These are phyloP conservation scores for Mythimna ferrago DNA, from an alignment of 2,888 invertebrate genomes.

Conservation along the genomic window DNA sequence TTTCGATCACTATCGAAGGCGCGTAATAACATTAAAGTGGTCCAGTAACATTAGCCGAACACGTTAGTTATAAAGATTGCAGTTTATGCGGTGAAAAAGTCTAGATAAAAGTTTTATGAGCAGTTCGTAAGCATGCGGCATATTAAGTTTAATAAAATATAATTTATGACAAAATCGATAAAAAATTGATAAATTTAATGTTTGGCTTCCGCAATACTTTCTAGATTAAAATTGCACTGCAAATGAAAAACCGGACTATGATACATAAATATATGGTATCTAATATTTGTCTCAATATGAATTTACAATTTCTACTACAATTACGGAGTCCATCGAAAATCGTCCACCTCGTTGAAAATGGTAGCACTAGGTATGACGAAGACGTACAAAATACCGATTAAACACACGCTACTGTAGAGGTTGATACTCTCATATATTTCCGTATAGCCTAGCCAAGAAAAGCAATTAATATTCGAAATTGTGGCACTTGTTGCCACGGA, in stretches of 20 bases:
- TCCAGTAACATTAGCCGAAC: constrained; percentile 16
- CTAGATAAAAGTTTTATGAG: constrained; percentile 12
- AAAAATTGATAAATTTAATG: neutral
- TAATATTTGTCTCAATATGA: neutral
- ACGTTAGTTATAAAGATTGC: constrained; percentile 5
- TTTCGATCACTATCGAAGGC: neutral
- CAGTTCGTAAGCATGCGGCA: neutral
- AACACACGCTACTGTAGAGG: constrained; percentile 3
- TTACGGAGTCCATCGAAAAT: neutral
- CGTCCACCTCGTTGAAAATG: neutral
- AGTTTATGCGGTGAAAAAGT: neutral
- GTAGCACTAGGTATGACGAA: neutral
- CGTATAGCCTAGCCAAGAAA: constrained; percentile 17
- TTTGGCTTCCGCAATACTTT: neutral
- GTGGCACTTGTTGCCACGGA: constrained; percentile 58
- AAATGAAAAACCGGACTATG: neutral
- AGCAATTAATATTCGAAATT: constrained; percentile 56
- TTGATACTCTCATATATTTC: constrained; percentile 33
- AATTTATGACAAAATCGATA: neutral
- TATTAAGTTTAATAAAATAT: neutral
- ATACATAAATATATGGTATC: neutral
- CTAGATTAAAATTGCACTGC: neutral
- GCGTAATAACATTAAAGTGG: constrained; percentile 38
- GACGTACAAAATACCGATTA: neutral
- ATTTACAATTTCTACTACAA: neutral